These are phyloP conservation scores for Lepilemur septentrionalis DNA, from an alignment of 2,797 vertebrate genomes.

Conservation along the genomic window DNA sequence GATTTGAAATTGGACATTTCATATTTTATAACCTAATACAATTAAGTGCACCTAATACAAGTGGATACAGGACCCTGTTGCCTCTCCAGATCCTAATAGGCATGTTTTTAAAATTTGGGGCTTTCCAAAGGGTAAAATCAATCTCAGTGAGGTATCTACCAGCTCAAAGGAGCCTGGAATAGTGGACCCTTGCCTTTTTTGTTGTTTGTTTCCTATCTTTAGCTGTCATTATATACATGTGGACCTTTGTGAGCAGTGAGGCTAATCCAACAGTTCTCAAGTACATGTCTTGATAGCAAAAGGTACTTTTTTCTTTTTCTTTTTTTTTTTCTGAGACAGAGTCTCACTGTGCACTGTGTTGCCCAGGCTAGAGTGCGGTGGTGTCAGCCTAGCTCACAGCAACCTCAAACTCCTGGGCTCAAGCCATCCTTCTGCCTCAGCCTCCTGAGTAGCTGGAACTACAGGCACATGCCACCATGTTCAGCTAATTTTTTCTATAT, in stretches of 20 bases:
- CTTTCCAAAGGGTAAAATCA: not conserved
- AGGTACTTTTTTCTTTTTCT: not conserved
- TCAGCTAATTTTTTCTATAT: too few relatives aligned
- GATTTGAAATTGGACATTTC: too few relatives aligned
- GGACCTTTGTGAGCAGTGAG: not conserved
- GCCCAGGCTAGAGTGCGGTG: too few relatives aligned
- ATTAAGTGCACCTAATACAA: not conserved
- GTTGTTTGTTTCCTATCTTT: not conserved
- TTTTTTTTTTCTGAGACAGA: too few relatives aligned
- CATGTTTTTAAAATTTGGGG: not conserved
- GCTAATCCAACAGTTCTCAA: not conserved
- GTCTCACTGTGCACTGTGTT: too few relatives aligned
- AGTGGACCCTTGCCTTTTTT: not conserved
- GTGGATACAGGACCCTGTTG: not conserved
- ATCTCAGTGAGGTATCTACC: not conserved
- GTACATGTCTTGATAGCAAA: not conserved
- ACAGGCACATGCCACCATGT: too few relatives aligned
- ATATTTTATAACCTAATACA: not conserved
- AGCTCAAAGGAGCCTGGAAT: not conserved
- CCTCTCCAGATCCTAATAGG: not conserved
- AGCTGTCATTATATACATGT: not conserved
- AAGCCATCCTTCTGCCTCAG: too few relatives aligned
- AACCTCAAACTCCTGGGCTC: too few relatives aligned
- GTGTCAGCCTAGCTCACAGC: too few relatives aligned
- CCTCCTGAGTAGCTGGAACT: too few relatives aligned